Conservation (phyloP, 2,888 invertebrate genomes). For the Drosophila mimica region DNA sequence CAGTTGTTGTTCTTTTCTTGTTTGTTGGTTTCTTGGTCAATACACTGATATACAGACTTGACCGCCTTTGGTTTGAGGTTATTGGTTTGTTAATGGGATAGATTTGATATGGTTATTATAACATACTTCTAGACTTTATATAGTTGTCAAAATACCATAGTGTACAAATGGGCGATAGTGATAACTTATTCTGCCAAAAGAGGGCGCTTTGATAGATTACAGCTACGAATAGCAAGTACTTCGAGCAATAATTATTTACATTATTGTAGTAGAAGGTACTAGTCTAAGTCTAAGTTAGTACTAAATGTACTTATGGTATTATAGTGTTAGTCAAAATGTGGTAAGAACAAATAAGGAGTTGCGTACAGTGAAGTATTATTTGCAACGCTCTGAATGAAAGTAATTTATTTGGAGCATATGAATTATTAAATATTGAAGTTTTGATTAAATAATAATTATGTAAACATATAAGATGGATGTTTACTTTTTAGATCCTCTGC, state of each 20-base stretch:
- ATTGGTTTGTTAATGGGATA: conserved; percentile 3
- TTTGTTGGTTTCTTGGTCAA: conserved; percentile 5
- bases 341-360: no score
- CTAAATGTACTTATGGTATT: neutral
- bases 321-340: no score
- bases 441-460: neutral
- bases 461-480: neutral
- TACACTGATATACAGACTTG: neutral
- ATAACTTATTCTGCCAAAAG: neutral
- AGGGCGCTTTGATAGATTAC: neutral
- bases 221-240: no score
- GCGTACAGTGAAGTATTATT: no score
- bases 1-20: neutral
- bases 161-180: neutral
- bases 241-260: neutral
- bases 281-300: no score
- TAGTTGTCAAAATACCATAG: neutral
- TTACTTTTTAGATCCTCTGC: neutral
- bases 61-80: neutral
- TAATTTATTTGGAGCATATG: no score
- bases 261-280: no score
- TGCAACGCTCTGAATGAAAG: no score
- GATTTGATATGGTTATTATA: neutral
- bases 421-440: neutral
- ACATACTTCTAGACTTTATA: conserved; percentile 20